A percentile compares a stretch with the other conserved stretches of the same genome.
Evolutionary conservation across 2,888 invertebrate genomes (phyloP).

Genomic region (Scaptomyza polygonia): DNA sequence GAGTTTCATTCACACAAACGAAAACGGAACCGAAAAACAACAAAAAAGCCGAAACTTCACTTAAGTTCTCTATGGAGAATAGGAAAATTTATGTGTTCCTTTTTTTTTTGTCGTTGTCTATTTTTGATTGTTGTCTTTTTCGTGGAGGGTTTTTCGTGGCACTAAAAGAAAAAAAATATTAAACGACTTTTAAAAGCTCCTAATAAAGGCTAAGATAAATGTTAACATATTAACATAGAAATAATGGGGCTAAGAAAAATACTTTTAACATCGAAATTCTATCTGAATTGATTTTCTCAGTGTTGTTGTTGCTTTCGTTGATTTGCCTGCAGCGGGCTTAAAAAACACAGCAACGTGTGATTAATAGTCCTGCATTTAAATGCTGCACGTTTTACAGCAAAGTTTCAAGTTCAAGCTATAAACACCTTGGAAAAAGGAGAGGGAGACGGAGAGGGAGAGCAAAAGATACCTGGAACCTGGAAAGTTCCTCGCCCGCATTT

Average conservation of each 20-base stretch:
- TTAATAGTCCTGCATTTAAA: conserved; percentile 51
- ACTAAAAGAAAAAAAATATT: not conserved
- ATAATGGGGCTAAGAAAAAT: too few relatives aligned
- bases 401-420: conserved; percentile 67
- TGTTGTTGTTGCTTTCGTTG: conserved; percentile 49
- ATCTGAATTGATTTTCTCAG: not conserved
- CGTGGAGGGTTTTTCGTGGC: conserved; percentile 25
- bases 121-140: conserved; percentile 29
- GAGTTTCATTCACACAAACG: conserved; percentile 50
- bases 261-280: not conserved
- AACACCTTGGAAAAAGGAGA: conserved; percentile 51
- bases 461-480: not conserved
- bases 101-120: conserved; percentile 18
- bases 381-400: conserved; percentile 26
- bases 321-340: conserved; percentile 51
- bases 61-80: conserved; percentile 7
- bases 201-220: not conserved
- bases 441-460: not conserved
- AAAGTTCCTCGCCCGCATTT: conserved; percentile 33
- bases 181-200: not conserved
- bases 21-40: conserved; percentile 23
- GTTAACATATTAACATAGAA: too few relatives aligned
- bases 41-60: conserved; percentile 30
- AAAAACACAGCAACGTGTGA: conserved; percentile 42
- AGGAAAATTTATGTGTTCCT: conserved; percentile 7